A percentile compares a stretch with the other conserved stretches of the same genome.
phyloP scores from a whole-genome alignment of 1,140 invertebrate species.

The Ctenoplectra terminalis region DNA sequence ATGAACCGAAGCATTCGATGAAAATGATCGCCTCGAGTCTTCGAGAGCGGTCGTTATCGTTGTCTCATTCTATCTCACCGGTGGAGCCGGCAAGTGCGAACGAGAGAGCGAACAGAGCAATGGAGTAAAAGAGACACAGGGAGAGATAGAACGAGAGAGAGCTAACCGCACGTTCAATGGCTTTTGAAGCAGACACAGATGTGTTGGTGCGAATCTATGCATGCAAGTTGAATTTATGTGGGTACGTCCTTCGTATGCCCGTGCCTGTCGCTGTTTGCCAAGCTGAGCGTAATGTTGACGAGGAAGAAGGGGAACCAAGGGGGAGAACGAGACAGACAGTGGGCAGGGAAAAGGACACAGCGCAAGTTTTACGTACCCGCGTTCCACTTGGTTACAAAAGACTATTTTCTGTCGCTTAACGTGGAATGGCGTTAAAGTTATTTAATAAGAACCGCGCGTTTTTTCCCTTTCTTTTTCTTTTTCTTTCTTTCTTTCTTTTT shows the following conservation, averaged over 20 bases:
- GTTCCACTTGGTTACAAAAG: slow-evolving; percentile 52
- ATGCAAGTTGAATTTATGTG: slow-evolving; percentile 12
- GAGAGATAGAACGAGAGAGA: not conserved
- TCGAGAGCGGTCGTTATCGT: slow-evolving; percentile 5
- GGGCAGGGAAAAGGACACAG: slow-evolving; percentile 22
- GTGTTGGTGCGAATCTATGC: slow-evolving; percentile 3
- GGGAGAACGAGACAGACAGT: slow-evolving; percentile 10
- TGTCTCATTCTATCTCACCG: not conserved
- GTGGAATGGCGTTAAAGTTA: slow-evolving; percentile 13
- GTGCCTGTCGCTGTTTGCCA: slow-evolving; percentile 71
- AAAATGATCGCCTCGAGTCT: slow-evolving; percentile 30
- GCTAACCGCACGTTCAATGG: slow-evolving; percentile 46
- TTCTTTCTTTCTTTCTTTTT: too few species aligned
- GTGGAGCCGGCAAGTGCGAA: not conserved
- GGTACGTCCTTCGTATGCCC: slow-evolving; percentile 63
- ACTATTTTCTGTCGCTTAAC: slow-evolving; percentile 44
- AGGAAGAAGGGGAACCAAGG: slow-evolving; percentile 27
- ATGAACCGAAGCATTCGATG: slow-evolving; percentile 19
- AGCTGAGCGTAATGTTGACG: slow-evolving; percentile 64
- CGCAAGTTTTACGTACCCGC: slow-evolving; percentile 39
- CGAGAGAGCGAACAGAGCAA: not conserved
- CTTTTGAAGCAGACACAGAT: slow-evolving; percentile 28
- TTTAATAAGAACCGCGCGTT: slow-evolving; percentile 21
- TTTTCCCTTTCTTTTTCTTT: too few species aligned
- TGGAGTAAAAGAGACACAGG: not conserved